These are phyloP conservation scores for Kryphioiulus occultus DNA, from an alignment of 2,888 invertebrate species.

Conservation along the genomic window DNA sequence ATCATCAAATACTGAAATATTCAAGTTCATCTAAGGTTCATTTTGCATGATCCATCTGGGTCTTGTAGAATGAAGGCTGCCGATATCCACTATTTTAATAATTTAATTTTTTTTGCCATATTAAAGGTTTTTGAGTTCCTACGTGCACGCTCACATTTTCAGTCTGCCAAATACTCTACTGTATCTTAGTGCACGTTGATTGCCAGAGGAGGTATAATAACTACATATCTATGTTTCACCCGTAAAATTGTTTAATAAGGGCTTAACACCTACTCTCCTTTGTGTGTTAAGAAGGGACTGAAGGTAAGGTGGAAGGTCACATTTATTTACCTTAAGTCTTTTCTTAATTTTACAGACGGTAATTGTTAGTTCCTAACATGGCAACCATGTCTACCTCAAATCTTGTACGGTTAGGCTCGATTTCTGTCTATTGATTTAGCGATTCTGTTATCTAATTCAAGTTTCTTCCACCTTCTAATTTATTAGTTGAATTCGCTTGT, in stretches of 20 bases:
- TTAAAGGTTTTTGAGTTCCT: not conserved
- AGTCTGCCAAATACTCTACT: not conserved
- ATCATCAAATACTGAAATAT: not conserved
- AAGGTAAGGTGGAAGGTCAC: not conserved
- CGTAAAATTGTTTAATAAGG: not conserved
- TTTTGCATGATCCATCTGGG: not conserved
- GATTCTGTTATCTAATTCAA: not conserved
- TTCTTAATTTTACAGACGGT: not conserved
- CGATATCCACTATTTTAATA: not conserved
- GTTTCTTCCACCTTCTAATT: not conserved
- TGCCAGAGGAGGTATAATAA: not conserved
- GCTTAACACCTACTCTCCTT: not conserved
- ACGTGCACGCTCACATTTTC: not conserved
- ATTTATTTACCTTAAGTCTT: not conserved
- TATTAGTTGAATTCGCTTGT: not conserved
- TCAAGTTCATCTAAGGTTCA: not conserved
- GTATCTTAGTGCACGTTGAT: not conserved
- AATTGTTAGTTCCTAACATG: not conserved
- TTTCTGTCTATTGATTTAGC: not conserved
- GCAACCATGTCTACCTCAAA: constrained; percentile 6
- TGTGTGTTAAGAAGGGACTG: constrained; percentile 4
- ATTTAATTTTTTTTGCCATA: not conserved
- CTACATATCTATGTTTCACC: not conserved
- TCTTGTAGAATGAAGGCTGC: not conserved
- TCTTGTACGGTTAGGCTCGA: not conserved